These are phyloP conservation scores for Knipowitschia caucasica DNA, from an alignment of 2,797 vertebrate genomes.

Conservation along the genomic window DNA sequence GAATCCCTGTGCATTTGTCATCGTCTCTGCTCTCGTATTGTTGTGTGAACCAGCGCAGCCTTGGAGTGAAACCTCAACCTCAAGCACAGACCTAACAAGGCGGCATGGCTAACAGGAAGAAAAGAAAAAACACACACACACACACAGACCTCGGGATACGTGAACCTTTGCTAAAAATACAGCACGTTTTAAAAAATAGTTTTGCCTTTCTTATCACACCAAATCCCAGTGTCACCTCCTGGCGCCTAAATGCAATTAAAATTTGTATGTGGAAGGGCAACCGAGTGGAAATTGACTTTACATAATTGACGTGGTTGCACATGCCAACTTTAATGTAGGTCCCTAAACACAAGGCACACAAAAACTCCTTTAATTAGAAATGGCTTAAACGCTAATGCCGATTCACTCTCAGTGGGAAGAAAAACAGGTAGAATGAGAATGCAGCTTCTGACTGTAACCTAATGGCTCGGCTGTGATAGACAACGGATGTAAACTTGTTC, in stretches of 20 bases:
- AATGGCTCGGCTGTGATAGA: conserved; percentile 42
- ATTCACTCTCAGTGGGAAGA: conserved; percentile 13
- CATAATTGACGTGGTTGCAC: conserved; percentile 60
- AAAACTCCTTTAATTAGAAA: conserved; percentile 48
- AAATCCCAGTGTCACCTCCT: conserved; percentile 66
- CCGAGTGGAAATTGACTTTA: conserved; percentile 63
- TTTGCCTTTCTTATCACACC: conserved; percentile 62
- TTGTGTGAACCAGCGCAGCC: conserved; percentile 34
- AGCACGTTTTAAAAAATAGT: conserved; percentile 39
- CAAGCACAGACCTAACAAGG: conserved; percentile 41
- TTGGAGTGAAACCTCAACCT: conserved; percentile 53
- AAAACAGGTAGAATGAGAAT: conserved; percentile 50
- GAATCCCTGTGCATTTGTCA: conserved; percentile 38
- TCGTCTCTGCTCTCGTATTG: conserved; percentile 40
- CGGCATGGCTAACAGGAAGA: conserved; percentile 37
- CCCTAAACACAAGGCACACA: conserved; percentile 43
- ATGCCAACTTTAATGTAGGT: conserved; percentile 59
- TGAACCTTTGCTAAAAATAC: conserved; percentile 15
- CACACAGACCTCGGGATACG: conserved; percentile 11
- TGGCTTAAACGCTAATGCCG: conserved; percentile 16
- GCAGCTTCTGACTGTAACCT: conserved; percentile 37
- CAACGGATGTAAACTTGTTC: conserved; percentile 42
- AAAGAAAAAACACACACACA: conserved; percentile 29
- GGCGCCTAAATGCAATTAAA: conserved; percentile 72
- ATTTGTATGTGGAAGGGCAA: conserved; percentile 63